Evolutionary conservation across 2,113 vertebrate species (phyloP), one percentile per base, ranked within the genome.

Genomic region (Lutjanus erythropterus): DNA sequence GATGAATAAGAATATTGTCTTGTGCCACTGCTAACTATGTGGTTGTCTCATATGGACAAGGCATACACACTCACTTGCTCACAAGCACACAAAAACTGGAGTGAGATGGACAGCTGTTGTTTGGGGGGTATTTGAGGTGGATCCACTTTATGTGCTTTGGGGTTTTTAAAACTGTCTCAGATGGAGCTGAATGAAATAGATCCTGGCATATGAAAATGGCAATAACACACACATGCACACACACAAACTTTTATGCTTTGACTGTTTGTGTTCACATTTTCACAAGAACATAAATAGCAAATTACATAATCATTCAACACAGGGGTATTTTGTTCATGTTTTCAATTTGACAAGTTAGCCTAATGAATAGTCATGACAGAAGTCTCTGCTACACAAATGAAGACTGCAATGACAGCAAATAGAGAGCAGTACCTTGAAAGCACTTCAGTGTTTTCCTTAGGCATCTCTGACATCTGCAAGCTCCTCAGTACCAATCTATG

Each of bases 51-150:
- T 67, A 86, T 69, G 78, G 60, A 35, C 56, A 81, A 78, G 41
- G 11, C 37, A 39, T 6, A 1, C 25, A 71, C 18, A 44, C 37
- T 15, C 39, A 33, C 39, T 23, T 0, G 4, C 15, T 55, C 18
- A 44, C 39, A 47, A 1, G 4, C 15, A 58, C 18, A 44, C 39
- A 47, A 1, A 33, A 27, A 33, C 0, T 16, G 12, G 52, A 64
- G 55, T 16, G n/a, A 39, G 14, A 44, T 23, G 12, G n/a, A 35
- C 83, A 84, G 77, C 80, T 86, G 80, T 65, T 81, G 62, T 69
- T 80, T 68, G 73, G 71, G 46, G 27, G 82, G 46, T 41, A 69
- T 65, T 58, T 29, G 52, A 69, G 53, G 69, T 56, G 60, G 74
- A 25, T 75, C 19, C 8, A 21, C 31, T 56, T 61, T 42, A 19